Percentiles rank a stretch among this genome's conserved stretches.
Conservation (phyloP, 2,888 invertebrate genomes). For the Linhomoeus sp. region DNA sequence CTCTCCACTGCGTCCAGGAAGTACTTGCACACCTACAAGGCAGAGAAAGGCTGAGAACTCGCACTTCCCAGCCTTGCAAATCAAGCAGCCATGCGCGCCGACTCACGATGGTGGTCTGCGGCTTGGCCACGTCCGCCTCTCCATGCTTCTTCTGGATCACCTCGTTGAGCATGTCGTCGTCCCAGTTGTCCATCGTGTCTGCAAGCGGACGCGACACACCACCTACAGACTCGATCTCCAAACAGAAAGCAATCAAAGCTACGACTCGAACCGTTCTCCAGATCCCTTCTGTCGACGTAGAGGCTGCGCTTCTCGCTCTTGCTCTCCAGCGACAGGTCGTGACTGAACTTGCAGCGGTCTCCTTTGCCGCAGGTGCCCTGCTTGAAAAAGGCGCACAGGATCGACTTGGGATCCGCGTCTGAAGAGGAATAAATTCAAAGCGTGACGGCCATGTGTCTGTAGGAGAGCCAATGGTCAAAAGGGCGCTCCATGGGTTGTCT, state of each 20-base stretch:
- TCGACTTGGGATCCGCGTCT: constrained; percentile 95
- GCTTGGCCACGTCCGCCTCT: constrained; percentile 45
- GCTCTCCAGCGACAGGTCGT: constrained; percentile 75
- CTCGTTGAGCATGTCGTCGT: constrained; percentile 79
- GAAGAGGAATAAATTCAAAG: too few species aligned
- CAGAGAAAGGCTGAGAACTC: neutral
- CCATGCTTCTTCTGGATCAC: constrained; percentile 89
- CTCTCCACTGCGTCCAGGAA: constrained; percentile 94
- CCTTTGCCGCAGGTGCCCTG: constrained; percentile 91
- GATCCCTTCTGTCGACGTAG: constrained; percentile 50
- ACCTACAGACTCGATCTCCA: too few species aligned
- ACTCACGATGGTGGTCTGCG: constrained; percentile 80
- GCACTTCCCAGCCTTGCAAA: neutral
- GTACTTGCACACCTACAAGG: constrained; percentile 63
- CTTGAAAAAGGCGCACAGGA: constrained; percentile 94
- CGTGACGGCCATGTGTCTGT: neutral
- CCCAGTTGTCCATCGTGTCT: constrained; percentile 87
- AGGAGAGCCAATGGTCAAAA: neutral
- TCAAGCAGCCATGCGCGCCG: too few species aligned
- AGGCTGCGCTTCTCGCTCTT: constrained; percentile 91
- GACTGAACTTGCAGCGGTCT: constrained; percentile 94
- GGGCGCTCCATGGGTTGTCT: constrained; percentile 7
- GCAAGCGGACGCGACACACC: neutral
- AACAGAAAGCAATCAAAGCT: too few species aligned
- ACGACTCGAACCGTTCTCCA: constrained; percentile 4